A percentile compares a stretch with the other conserved stretches of the same genome.
phyloP scores from a whole-genome alignment of 2,113 vertebrate species.

The Vombatus ursinus region DNA sequence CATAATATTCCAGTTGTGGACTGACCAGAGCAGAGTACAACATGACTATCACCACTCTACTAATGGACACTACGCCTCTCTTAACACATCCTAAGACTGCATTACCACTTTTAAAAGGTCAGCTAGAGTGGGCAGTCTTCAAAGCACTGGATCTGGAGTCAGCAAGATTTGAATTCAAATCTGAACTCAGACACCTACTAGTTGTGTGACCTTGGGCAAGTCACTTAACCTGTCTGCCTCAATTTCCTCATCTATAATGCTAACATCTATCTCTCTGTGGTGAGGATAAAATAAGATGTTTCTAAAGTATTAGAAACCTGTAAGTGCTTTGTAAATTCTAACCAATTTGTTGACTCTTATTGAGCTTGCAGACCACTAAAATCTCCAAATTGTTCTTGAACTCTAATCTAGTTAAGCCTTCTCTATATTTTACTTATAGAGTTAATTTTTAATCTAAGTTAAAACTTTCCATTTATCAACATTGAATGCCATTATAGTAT shows the following conservation, averaged over 20 bases:
- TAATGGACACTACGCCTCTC: not conserved
- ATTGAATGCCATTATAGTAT: too few relatives aligned
- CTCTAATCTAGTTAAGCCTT: not conserved
- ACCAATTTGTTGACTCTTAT: not conserved
- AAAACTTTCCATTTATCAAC: too few relatives aligned
- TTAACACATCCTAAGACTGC: not conserved
- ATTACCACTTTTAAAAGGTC: not conserved
- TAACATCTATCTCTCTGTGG: not conserved
- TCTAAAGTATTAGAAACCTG: not conserved
- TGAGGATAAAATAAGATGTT: not conserved
- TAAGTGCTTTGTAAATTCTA: not conserved
- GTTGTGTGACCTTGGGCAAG: too few relatives aligned
- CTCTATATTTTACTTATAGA: not conserved
- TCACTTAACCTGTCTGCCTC: not conserved
- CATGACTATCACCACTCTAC: not conserved
- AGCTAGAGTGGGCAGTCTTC: not conserved
- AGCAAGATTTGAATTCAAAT: too few relatives aligned
- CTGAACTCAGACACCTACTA: too few relatives aligned
- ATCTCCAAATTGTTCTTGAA: not conserved
- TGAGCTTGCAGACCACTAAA: not conserved
- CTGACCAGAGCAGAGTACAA: not conserved
- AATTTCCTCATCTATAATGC: not conserved
- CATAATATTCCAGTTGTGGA: not conserved
- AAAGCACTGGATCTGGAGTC: not conserved
- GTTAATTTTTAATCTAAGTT: too few relatives aligned